Evolutionary conservation across 2,797 vertebrate genomes (phyloP), one percentile per base, ranked within the genome.

Genomic region (Aselliscus stoliczkanus): DNA sequence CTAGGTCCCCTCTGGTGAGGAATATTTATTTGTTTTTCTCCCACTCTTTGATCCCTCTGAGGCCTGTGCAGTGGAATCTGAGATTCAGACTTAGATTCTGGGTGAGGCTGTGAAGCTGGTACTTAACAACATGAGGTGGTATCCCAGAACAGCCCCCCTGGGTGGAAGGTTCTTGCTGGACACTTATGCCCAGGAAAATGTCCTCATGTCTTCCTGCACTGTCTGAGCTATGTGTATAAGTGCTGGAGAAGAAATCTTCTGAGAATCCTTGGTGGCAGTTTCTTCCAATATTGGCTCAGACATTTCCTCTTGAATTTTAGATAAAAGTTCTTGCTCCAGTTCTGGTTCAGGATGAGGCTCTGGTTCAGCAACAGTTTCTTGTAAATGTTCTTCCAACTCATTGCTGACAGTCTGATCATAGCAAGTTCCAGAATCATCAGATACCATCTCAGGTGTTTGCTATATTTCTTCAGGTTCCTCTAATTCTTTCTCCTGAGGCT

Each of bases 131-230:
- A 20, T 99, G 99, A 54, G 99, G 99, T 93, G 99, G 98, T 97
- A 99, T 99, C 97, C 99, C 99, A 15, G 99, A 96, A 99, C 99
- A n/a, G 99, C 99, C 90, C 99, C 99, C 65, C 99, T 99, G 89
- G 99, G 99, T 77, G 99, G 99, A 77, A 99, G 99, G 97, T 99
- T 99, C 98, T 99, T 99, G 98, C 99, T 99, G 85, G 99, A 99
- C 97, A 99, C 99, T 1, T 99, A 99, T 0, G 99, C 99, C 99
- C 99, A 99, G 58, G 99, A 99, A 98, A 99, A 99, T 0, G 99
- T 98, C 99, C 99, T 98, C 95, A 99, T 99, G 89, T 99, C 99
- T 75, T 99, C 99, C 92, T 99, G 99, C 12, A 97, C 98, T 5
- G 97, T 96, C 31, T 99, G 99, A 31, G 99, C 97, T 4, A 99